Conservation (phyloP, 2,113 vertebrate species). For the Erpornis zantholeuca region DNA sequence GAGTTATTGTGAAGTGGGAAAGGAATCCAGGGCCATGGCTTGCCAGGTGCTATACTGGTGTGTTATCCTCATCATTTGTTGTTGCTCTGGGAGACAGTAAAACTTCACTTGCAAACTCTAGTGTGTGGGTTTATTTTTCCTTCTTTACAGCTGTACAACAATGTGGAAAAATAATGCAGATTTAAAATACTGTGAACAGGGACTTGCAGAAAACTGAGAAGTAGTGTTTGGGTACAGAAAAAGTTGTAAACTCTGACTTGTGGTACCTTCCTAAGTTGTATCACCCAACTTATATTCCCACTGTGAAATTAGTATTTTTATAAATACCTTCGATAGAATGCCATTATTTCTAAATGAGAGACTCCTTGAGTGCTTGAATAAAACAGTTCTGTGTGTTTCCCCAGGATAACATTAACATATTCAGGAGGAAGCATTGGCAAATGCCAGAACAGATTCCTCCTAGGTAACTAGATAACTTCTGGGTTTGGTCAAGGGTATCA, state of each 20-base stretch:
- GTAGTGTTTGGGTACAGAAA: background rate
- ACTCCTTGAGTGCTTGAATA: background rate
- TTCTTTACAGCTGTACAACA: background rate
- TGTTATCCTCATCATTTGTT: constrained; percentile 36
- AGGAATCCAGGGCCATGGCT: background rate
- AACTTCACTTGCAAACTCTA: background rate
- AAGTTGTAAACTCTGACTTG: background rate
- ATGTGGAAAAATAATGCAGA: background rate
- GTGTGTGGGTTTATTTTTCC: background rate
- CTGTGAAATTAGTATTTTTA: background rate
- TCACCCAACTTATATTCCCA: background rate
- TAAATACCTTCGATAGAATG: background rate
- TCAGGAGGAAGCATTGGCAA: background rate
- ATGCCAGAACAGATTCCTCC: background rate
- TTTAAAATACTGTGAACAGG: background rate
- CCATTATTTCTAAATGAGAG: background rate
- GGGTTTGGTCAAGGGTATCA: background rate
- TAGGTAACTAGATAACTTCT: background rate
- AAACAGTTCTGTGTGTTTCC: background rate
- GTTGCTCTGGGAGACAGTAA: constrained; percentile 1
- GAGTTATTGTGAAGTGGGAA: constrained; percentile 32
- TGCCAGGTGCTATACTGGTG: constrained; percentile 21
- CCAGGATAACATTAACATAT: background rate
- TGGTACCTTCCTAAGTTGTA: background rate
- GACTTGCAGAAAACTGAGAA: background rate